A percentile compares a stretch with the other conserved stretches of the same genome.
phyloP scores from a whole-genome alignment of 2,797 vertebrate species.

The Propithecus perrieri region DNA sequence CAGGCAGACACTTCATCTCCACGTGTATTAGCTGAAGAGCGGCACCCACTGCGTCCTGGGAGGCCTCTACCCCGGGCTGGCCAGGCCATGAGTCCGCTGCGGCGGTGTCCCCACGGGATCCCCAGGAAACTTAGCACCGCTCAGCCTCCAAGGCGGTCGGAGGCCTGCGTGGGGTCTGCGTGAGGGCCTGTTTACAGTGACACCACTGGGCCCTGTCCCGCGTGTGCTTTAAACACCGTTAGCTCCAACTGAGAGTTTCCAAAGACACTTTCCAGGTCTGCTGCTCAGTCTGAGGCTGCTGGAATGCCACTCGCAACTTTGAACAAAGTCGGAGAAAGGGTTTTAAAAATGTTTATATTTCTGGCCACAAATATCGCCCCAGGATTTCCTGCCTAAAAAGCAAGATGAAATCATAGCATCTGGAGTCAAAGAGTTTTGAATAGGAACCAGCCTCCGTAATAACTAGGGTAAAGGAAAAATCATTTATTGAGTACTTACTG shows the following conservation, averaged over 20 bases:
- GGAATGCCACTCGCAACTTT: neutral
- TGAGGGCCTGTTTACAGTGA: neutral
- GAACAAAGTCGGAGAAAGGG: neutral
- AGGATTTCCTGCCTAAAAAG: neutral
- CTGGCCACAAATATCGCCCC: neutral
- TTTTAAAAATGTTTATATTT: neutral
- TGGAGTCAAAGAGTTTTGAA: neutral
- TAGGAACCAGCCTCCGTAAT: neutral
- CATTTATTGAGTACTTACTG: neutral
- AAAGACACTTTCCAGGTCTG: neutral
- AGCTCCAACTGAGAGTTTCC: neutral
- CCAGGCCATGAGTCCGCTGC: neutral
- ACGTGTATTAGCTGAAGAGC: neutral
- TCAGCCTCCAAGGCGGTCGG: neutral
- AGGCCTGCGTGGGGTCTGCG: neutral
- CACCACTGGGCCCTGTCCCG: neutral
- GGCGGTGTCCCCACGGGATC: neutral
- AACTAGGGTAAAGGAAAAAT: neutral
- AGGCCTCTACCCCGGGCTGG: neutral
- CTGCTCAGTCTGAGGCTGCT: neutral
- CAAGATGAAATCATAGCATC: neutral
- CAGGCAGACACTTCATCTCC: neutral
- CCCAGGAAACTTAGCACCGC: neutral
- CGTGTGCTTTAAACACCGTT: neutral
- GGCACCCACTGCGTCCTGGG: neutral